A percentile compares a stretch with the other conserved stretches of the same genome.
These are phyloP conservation scores for Helicoverpa zea DNA, from an alignment of 1,140 invertebrate genomes.

Conservation along the genomic window DNA sequence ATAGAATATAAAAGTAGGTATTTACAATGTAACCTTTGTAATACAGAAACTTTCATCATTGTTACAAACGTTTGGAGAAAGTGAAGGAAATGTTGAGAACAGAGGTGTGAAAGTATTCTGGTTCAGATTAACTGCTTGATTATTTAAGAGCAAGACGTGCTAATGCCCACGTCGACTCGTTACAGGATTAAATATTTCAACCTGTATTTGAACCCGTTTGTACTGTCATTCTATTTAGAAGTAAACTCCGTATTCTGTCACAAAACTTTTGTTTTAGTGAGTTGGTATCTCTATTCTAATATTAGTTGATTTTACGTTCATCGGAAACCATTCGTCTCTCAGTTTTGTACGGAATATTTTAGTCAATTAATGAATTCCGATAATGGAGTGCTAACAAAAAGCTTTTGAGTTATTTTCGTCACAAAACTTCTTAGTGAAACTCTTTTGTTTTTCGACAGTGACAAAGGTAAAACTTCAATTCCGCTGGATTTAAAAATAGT, in stretches of 20 bases:
- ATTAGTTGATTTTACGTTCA: constrained; percentile 24
- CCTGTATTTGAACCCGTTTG: not conserved
- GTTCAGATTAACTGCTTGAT: constrained; percentile 51
- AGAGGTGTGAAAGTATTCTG: constrained; percentile 68
- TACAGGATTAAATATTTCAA: constrained; percentile 8
- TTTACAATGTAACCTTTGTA: constrained; percentile 36
- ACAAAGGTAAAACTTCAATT: constrained; percentile 25
- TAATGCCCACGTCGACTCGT: not conserved
- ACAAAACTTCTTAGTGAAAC: not conserved
- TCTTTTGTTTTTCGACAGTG: constrained; percentile 26
- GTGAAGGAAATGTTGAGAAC: constrained; percentile 69
- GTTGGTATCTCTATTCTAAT: not conserved
- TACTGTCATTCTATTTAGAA: not conserved
- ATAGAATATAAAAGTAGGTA: constrained; percentile 9
- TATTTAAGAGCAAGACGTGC: constrained; percentile 33
- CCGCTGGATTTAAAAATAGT: constrained; percentile 45
- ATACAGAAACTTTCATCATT: constrained; percentile 67
- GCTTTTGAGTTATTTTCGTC: constrained; percentile 30
- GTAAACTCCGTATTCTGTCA: not conserved
- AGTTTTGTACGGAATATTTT: constrained; percentile 35
- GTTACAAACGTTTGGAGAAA: constrained; percentile 68
- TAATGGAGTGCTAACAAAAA: constrained; percentile 29
- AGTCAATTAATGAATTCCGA: constrained; percentile 32
- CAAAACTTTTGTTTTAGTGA: not conserved
- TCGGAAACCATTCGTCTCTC: constrained; percentile 45